Conservation (phyloP, 1,140 invertebrate species). For the Apocrypta bakeri region DNA sequence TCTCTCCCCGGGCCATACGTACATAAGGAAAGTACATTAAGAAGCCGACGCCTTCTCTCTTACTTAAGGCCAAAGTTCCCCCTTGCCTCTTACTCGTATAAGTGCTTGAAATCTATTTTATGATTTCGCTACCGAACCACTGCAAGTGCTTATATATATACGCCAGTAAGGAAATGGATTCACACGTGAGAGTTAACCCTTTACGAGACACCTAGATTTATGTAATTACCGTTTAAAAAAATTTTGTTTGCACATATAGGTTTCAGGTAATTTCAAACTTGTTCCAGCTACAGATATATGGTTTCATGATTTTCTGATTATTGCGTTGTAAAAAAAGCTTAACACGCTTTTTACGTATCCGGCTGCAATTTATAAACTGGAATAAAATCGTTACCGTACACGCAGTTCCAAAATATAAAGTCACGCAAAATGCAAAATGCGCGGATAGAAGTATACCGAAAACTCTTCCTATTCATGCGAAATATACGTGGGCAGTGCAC, state of each 20-base stretch:
- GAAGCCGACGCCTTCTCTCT: slow-evolving; percentile 38
- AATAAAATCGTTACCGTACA: neutral
- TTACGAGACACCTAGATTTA: neutral
- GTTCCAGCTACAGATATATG: neutral
- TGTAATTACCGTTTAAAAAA: neutral
- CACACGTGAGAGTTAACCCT: neutral
- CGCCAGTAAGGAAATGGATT: neutral
- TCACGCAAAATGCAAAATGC: neutral
- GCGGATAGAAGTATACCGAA: neutral
- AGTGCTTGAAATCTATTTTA: slow-evolving; percentile 48
- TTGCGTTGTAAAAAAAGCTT: too few species aligned
- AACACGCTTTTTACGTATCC: too few species aligned
- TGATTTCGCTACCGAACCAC: slow-evolving; percentile 32
- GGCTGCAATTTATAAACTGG: too few species aligned
- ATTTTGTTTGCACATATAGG: neutral
- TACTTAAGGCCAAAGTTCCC: slow-evolving; percentile 44
- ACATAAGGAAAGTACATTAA: slow-evolving; percentile 48
- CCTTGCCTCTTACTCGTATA: slow-evolving; percentile 4
- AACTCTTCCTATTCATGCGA: neutral
- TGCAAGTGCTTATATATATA: neutral
- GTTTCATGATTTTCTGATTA: too few species aligned
- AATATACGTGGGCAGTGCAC: neutral
- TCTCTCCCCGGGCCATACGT: slow-evolving; percentile 2
- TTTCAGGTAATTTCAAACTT: neutral
- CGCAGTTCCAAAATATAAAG: neutral